Conservation (phyloP, 2,888 invertebrate genomes). For the Melinaea marsaeus region DNA sequence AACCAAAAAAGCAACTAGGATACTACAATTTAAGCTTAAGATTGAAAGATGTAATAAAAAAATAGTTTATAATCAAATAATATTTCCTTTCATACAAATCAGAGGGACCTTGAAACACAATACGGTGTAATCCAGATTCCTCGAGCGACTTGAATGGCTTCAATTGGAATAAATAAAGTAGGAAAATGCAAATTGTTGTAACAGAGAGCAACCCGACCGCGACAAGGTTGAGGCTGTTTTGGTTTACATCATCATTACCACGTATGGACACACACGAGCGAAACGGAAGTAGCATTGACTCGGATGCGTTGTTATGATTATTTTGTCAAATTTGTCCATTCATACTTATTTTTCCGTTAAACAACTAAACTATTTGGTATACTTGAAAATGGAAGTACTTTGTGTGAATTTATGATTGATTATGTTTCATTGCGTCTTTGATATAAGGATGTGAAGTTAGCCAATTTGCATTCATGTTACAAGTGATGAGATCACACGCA, state of each 20-base stretch:
- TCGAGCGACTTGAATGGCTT: conserved; percentile 17
- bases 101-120: conserved; percentile 4
- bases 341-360: no score
- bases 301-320: conserved; percentile 10
- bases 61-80: no score
- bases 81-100: not conserved
- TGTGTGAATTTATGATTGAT: no score
- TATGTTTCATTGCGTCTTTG: not conserved
- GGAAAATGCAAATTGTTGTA: conserved; percentile 29
- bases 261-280: conserved; percentile 48
- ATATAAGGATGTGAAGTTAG: conserved; percentile 49
- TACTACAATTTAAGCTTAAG: no score
- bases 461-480: conserved; percentile 54
- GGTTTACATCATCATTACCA: conserved; percentile 54
- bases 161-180: conserved; percentile 28
- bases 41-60: no score
- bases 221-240: conserved; percentile 54
- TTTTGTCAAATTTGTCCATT: no score
- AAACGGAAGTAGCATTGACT: conserved; percentile 33
- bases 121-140: conserved; percentile 13
- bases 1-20: no score
- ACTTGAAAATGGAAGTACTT: no score
- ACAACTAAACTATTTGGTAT: no score
- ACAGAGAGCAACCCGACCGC: conserved; percentile 38
- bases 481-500: conserved; percentile 50